A percentile compares a stretch with the other conserved stretches of the same genome.
These are phyloP conservation scores for Anguilla anguilla DNA, from an alignment of 2,797 vertebrate genomes.

Conservation along the genomic window DNA sequence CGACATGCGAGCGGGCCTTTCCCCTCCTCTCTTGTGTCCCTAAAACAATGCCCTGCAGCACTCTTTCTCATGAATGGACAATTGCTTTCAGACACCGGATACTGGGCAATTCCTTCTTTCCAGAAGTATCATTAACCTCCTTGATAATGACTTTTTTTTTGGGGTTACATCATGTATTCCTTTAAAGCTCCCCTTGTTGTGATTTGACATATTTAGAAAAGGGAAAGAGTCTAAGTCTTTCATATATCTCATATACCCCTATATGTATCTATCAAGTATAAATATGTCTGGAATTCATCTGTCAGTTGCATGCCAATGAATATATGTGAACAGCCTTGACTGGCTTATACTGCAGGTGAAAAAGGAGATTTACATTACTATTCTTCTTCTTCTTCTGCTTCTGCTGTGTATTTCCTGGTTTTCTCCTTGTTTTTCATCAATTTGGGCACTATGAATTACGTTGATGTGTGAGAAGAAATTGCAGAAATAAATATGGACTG, in stretches of 20 bases:
- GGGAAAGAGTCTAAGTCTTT: neutral
- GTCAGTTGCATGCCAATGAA: neutral
- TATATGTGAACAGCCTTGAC: neutral
- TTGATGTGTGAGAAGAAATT: neutral
- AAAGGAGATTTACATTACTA: neutral
- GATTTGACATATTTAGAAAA: neutral
- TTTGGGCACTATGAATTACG: neutral
- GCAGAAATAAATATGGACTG: neutral
- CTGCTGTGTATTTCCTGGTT: neutral
- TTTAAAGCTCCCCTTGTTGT: neutral
- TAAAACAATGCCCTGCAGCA: conserved; percentile 50
- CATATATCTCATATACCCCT: neutral
- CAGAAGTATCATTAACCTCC: conserved; percentile 35
- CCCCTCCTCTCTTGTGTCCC: conserved; percentile 47
- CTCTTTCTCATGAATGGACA: conserved; percentile 54
- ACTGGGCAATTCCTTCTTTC: conserved; percentile 36
- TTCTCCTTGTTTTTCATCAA: neutral
- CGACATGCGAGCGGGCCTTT: conserved; percentile 52
- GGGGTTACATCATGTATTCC: neutral
- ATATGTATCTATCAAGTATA: neutral
- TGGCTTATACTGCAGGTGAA: neutral
- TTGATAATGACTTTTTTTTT: conserved; percentile 23
- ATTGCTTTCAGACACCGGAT: conserved; percentile 39
- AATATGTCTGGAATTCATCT: neutral
- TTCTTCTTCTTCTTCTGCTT: neutral